Conservation (phyloP, 2,797 vertebrate species). For the Pogonophryne albipinna region DNA sequence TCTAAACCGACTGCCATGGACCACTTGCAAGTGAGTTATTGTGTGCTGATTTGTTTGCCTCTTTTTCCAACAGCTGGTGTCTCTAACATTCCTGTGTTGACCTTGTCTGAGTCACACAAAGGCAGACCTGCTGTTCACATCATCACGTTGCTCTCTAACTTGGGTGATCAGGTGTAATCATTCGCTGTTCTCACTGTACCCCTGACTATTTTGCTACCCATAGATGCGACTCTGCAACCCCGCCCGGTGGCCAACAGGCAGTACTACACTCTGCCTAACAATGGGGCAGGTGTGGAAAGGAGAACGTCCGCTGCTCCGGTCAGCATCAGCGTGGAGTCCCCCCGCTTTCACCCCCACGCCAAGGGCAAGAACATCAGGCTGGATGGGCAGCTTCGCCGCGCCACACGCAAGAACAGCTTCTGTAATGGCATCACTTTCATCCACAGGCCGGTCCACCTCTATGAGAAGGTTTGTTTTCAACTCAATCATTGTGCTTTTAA, state of each 20-base stretch:
- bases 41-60: constrained; percentile 43
- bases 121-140: constrained; percentile 11
- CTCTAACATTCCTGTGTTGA: constrained; percentile 38
- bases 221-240: constrained; percentile 91
- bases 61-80: constrained; percentile 63
- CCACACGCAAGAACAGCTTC: constrained; percentile 97
- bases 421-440: constrained; percentile 98
- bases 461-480: constrained; percentile 88
- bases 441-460: constrained; percentile 94
- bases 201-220: constrained; percentile 38
- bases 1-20: constrained; percentile 54
- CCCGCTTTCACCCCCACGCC: constrained; percentile 94
- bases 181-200: constrained; percentile 5
- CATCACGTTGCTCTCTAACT: background rate
- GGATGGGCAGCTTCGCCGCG: constrained; percentile 93
- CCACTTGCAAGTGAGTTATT: constrained; percentile 47
- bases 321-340: constrained; percentile 87
- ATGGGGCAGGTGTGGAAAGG: constrained; percentile 87
- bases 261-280: constrained; percentile 90
- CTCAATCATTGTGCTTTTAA: background rate
- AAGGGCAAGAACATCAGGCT: constrained; percentile 98
- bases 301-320: constrained; percentile 81
- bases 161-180: constrained; percentile 24
- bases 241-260: constrained; percentile 91
- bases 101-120: constrained; percentile 41